Evolutionary conservation across 2,888 invertebrate genomes (phyloP).

Genomic region (Tridacna gigas): DNA sequence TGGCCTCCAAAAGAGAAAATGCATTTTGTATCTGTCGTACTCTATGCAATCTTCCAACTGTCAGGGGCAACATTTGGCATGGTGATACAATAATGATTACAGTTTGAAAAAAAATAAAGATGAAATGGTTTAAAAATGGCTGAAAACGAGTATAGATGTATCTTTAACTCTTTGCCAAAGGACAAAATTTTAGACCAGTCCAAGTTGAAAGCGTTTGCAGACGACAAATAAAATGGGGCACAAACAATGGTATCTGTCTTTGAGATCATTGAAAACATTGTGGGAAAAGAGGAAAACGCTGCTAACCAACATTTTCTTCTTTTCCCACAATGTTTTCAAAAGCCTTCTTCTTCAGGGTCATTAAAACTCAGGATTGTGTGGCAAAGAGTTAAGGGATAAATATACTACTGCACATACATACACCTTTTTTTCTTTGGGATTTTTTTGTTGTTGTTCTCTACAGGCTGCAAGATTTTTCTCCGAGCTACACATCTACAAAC

Average conservation of each 20-base stretch:
- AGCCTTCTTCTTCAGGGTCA: not conserved
- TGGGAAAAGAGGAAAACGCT: not conserved
- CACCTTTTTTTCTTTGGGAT: too few relatives aligned
- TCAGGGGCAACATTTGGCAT: too few relatives aligned
- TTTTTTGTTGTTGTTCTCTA: constrained; percentile 59
- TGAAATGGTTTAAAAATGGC: too few relatives aligned
- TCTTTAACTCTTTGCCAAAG: too few relatives aligned
- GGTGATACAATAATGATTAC: too few relatives aligned
- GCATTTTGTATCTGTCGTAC: too few relatives aligned
- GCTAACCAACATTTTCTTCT: not conserved
- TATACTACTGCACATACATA: too few relatives aligned
- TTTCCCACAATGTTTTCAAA: not conserved
- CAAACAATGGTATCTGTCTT: not conserved
- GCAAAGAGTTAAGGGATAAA: not conserved
- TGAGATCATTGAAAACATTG: not conserved
- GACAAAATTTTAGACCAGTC: not conserved
- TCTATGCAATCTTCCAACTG: too few relatives aligned
- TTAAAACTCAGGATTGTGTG: not conserved
- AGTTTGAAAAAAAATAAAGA: too few relatives aligned
- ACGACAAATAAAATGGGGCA: not conserved
- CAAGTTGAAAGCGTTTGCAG: not conserved
- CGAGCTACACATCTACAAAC: constrained; percentile 95
- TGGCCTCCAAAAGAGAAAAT: too few relatives aligned
- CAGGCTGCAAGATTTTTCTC: constrained; percentile 93
- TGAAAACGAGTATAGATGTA: too few relatives aligned